Base-by-base conservation (phyloP, 2,797 vertebrate species). In the Oophaga sylvatica region DNA sequence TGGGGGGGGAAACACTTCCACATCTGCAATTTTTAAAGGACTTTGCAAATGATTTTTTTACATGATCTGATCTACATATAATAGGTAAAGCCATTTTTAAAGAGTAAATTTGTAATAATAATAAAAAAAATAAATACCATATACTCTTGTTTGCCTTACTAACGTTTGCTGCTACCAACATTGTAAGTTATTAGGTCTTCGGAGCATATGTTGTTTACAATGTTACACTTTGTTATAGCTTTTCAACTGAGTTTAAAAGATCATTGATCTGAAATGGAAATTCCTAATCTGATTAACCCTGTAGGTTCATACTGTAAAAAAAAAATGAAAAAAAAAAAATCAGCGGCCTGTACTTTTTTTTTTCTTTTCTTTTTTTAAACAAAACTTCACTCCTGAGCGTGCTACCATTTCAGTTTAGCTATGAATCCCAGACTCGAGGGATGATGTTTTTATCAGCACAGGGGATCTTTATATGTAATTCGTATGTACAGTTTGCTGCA, bases 401-500 rank as follows among this genome's bases (percentile, higher is more conserved):
- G 31, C 68, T 71, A 77, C 70, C 17, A 10, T 76, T 65, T 53
- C 26, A 20, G 53, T 82, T 56, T 78, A 73, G 31, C 70, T 19
- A 63, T 79, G 68, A 48, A 82, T 82, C 79, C n/a, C 80, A 22
- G 31, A 60, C 17, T 75, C 53, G 26, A 56, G 48, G 82, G 71
- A 35, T 60, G 81, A 65, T 81, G 48, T 57, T 53, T 76, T 81
- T 81, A 67, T 83, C n/a, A 5, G 84, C 68, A 82, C 67, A 45
- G 90, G 88, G 65, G 89, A 78, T 90, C 78, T 48, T 1, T 35
- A 84, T 90, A 91, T 90, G 90, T 90, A 83, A 88, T 65, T 91
- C 68, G 91, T 87, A 88, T 31, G 83, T 22, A 75, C 79, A 62
- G 85, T 65, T 29, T 87, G 90, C 94, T 93, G 90, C 82, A 65